Evolutionary conservation across 2,888 invertebrate species (phyloP).

Genomic region (Eremobia ochroleuca): DNA sequence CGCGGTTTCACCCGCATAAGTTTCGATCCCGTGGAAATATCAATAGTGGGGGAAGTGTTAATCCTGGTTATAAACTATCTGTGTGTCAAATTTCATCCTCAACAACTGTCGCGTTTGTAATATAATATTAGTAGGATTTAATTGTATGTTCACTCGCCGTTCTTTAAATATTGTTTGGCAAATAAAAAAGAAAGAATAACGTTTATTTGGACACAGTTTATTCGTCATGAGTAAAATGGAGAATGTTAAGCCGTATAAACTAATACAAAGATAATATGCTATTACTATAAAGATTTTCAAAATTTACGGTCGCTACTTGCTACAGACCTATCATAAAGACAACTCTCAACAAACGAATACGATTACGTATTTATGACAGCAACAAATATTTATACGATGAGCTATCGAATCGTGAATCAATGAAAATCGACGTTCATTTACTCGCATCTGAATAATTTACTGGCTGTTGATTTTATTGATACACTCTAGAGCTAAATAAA

Average conservation of each 20-base stretch:
- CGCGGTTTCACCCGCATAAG: too few relatives aligned
- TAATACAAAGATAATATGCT: neutral
- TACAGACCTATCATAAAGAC: neutral
- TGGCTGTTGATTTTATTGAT: constrained; percentile 39
- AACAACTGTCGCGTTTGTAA: too few relatives aligned
- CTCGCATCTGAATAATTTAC: constrained; percentile 43
- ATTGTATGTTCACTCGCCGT: too few relatives aligned
- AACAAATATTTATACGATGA: constrained; percentile 53
- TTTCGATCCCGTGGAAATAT: too few relatives aligned
- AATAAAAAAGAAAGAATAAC: neutral
- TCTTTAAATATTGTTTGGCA: too few relatives aligned
- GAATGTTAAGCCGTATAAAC: neutral
- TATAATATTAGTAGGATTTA: too few relatives aligned
- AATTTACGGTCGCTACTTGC: too few relatives aligned
- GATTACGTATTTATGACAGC: constrained; percentile 37
- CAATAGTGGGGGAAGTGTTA: too few relatives aligned
- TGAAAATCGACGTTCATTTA: constrained; percentile 45
- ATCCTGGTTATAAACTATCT: too few relatives aligned
- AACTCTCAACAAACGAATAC: constrained; percentile 5
- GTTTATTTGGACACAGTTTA: neutral
- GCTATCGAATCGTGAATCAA: constrained; percentile 48
- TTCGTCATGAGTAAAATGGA: neutral
- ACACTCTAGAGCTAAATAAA: neutral
- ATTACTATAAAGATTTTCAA: neutral
- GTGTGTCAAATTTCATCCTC: too few relatives aligned